Evolutionary conservation across 2,888 invertebrate genomes (phyloP).

Genomic region (Eucera pruinosa): DNA sequence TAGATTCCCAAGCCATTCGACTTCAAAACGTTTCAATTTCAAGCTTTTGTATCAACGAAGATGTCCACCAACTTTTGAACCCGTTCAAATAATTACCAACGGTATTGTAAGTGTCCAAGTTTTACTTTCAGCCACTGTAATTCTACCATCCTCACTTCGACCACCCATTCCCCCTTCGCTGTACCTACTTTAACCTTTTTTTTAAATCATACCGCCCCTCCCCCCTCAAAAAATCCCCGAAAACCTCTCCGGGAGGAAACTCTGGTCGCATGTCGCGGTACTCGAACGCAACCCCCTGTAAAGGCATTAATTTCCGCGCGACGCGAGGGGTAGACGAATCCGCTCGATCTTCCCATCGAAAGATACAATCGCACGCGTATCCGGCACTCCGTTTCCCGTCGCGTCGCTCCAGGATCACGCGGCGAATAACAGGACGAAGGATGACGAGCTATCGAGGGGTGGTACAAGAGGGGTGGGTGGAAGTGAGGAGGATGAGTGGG

Average conservation of each 20-base stretch:
- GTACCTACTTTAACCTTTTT: no score
- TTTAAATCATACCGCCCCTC: no score
- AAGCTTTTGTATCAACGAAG: no score
- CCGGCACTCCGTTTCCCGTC: slow-evolving; percentile 59
- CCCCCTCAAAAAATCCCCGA: background rate
- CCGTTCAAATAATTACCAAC: no score
- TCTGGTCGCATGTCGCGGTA: slow-evolving; percentile 1
- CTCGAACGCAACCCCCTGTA: background rate
- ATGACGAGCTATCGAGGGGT: slow-evolving; percentile 61
- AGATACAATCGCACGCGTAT: slow-evolving; percentile 52
- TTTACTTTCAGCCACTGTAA: no score
- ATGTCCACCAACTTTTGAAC: no score
- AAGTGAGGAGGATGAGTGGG: slow-evolving; percentile 35
- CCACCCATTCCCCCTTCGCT: no score
- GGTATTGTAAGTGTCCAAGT: no score
- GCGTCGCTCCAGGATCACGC: slow-evolving; percentile 62
- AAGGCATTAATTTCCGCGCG: slow-evolving; percentile 48
- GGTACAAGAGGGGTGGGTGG: slow-evolving; percentile 18
- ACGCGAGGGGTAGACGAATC: slow-evolving; percentile 25
- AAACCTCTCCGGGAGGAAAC: background rate
- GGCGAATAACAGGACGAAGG: slow-evolving; percentile 65
- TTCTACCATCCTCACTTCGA: no score
- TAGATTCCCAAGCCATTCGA: no score
- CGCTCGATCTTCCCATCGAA: slow-evolving; percentile 37
- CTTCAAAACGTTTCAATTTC: no score